phyloP scores from a whole-genome alignment of 2,888 invertebrate species.

The Tetropium fuscum region DNA sequence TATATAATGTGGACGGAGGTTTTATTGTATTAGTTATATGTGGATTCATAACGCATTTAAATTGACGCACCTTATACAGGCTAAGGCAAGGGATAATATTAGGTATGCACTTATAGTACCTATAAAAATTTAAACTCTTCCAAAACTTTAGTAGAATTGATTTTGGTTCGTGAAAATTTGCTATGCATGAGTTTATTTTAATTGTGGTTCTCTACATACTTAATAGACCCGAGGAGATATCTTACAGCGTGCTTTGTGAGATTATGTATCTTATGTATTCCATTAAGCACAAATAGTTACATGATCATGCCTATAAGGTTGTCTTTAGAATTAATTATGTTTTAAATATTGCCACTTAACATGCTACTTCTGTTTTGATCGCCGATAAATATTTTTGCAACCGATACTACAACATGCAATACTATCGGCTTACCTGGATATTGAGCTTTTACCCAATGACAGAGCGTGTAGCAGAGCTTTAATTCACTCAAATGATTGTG shows the following conservation, averaged over 20 bases:
- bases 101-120: too few species aligned
- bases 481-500: conserved; percentile 3
- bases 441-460: not conserved
- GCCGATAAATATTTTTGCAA: conserved; percentile 54
- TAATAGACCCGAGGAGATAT: conserved; percentile 5
- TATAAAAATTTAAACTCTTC: too few species aligned
- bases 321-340: conserved; percentile 52
- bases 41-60: too few species aligned
- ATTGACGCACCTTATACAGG: too few species aligned
- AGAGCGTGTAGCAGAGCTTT: not conserved
- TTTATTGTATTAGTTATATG: too few species aligned
- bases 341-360: conserved; percentile 57
- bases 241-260: conserved; percentile 17
- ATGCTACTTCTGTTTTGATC: conserved; percentile 56
- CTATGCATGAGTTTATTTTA: too few species aligned
- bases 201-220: too few species aligned
- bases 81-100: too few species aligned
- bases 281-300: conserved; percentile 43
- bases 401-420: conserved; percentile 22
- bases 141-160: too few species aligned
- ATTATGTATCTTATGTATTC: conserved; percentile 21
- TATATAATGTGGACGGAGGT: conserved; percentile 9
- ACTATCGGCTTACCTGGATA: conserved; percentile 10
- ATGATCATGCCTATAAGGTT: conserved; percentile 47
- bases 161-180: too few species aligned